Evolutionary conservation across 2,113 vertebrate species (phyloP), one percentile per base, ranked within the genome.

Genomic region (Psilopogon haemacephalus): DNA sequence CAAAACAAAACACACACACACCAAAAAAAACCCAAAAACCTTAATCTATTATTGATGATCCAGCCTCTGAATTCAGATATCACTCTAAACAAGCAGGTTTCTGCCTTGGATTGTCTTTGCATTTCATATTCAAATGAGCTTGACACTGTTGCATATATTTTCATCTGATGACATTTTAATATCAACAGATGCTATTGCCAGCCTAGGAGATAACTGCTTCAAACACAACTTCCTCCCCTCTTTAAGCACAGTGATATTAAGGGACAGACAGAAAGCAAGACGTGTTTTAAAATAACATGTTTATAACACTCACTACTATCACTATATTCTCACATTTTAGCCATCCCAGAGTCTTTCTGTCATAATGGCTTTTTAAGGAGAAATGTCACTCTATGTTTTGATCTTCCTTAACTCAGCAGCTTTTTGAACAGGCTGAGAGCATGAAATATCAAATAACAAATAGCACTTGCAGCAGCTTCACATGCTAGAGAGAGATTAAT

Each of bases 31-130:
- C 12, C 40, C 65, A 86, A 87, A 32, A 9, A 26, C 63, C 48
- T 90, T 94, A 95, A 93, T 96, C 88, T 96, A 95, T 95, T 96
- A 96, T 87, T 96, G 93, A 95, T 93, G 85, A 94, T 70, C 50
- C 93, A 91, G 80, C 54, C 69, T 94, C 93, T 95, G 84, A 93
- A 95, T 86, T 91, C 94, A 86, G 82, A 92, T 88, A 95, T 86
- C 94, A 76, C 55, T 93, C 67, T 73, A 89, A 91, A 91, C 85
- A 96, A 93, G 84, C 82, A 90, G 27, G 89, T 69, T 78, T 91
- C 70, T 91, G 93, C 74, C 73, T 82, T 86, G 75, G 83, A 79
- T 88, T 75, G 72, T 85, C 81, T 69, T 72, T 84, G 83, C 37
- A 55, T 87, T 96, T 94, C 84, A 48, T 93, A 94, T 94, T 97